Evolutionary conservation across 1,140 invertebrate genomes (phyloP).

Genomic region (Cherax quadricarinatus): DNA sequence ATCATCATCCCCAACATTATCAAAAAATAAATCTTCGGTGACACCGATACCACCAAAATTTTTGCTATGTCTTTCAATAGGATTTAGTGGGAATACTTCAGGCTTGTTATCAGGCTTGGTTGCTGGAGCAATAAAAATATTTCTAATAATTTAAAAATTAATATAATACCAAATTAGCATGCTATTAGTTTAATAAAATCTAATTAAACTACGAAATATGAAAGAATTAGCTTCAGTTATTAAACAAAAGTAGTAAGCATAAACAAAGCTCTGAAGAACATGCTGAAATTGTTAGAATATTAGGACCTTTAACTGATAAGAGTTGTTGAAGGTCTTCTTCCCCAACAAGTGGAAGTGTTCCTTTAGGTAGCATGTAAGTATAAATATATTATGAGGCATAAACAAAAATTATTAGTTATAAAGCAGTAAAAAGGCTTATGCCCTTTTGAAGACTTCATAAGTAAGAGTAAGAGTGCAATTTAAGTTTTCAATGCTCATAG

Average conservation of each 20-base stretch:
- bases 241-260: background rate
- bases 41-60: background rate
- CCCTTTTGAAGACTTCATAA: too few relatives aligned
- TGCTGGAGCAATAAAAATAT: background rate
- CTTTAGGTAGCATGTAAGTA: slow-evolving; percentile 55
- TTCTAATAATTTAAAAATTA: background rate
- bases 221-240: background rate
- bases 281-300: background rate
- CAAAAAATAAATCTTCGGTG: slow-evolving; percentile 45
- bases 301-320: slow-evolving; percentile 54
- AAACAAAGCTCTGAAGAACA: background rate
- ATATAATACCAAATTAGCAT: background rate
- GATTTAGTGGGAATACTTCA: background rate
- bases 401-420: too few relatives aligned
- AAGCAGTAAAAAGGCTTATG: too few relatives aligned
- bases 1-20: slow-evolving; percentile 32
- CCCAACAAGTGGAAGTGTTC: slow-evolving; percentile 54
- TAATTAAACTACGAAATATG: background rate
- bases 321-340: slow-evolving; percentile 55
- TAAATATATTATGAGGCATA: background rate
- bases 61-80: background rate
- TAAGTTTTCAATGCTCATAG: too few relatives aligned
- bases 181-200: background rate
- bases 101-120: background rate
- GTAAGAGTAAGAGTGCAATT: too few relatives aligned